phyloP scores from a whole-genome alignment of 2,797 vertebrate genomes.

The Zalophus californianus region DNA sequence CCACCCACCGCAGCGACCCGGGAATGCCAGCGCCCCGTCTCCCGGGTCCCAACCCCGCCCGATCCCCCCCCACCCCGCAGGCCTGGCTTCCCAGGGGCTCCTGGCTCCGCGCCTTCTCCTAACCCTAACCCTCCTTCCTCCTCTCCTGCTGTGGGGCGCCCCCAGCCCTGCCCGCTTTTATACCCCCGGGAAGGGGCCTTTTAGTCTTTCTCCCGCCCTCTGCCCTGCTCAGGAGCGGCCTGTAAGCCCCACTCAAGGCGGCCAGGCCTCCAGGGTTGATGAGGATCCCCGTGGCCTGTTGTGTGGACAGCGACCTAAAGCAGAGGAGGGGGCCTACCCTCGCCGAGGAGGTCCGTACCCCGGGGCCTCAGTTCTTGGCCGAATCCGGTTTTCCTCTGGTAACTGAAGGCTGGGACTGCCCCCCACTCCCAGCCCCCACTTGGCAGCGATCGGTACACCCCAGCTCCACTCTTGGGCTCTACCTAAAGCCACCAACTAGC shows the following conservation, averaged over 20 bases:
- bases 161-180: neutral
- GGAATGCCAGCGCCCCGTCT: too few species aligned
- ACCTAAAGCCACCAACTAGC: neutral
- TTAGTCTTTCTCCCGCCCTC: neutral
- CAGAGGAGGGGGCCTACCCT: neutral
- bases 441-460: rapidly evolving
- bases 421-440: too few species aligned
- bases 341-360: neutral
- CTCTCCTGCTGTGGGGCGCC: neutral
- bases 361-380: neutral
- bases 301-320: neutral
- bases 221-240: neutral
- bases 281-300: neutral
- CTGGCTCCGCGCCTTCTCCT: neutral
- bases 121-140: too few species aligned
- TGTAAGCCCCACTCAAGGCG: neutral
- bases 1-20: rapidly evolving
- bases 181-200: rapidly evolving
- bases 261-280: neutral
- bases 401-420: neutral
- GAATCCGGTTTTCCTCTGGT: neutral
- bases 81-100: neutral
- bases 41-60: rapidly evolving
- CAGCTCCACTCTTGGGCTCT: neutral
- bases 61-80: neutral